These are phyloP conservation scores for Paralvinella palmiformis DNA, from an alignment of 1,140 invertebrate genomes.

Conservation along the genomic window DNA sequence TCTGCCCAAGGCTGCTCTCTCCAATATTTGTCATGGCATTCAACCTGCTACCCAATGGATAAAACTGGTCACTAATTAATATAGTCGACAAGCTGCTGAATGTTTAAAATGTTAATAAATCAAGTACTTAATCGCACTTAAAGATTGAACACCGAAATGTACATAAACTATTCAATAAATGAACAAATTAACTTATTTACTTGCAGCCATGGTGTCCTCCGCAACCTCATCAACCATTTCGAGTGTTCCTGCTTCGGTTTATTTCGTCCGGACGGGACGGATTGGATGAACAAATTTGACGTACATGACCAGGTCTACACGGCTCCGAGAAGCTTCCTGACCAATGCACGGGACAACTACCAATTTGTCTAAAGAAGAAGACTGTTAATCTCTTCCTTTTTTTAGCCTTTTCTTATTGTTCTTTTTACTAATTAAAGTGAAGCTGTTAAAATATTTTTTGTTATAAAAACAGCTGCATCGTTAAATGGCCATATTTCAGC, in stretches of 20 bases:
- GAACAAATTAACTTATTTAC: slow-evolving; percentile 14
- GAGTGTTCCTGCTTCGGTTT: slow-evolving; percentile 56
- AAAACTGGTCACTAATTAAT: background rate
- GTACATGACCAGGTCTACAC: slow-evolving; percentile 34
- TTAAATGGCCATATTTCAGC: no score
- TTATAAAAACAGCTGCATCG: no score
- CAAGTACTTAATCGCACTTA: slow-evolving; percentile 53
- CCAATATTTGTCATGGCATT: background rate
- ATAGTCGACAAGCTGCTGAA: background rate
- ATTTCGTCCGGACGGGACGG: slow-evolving; percentile 61
- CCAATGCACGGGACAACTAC: no score
- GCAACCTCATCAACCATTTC: slow-evolving; percentile 74
- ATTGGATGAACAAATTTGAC: slow-evolving; percentile 57
- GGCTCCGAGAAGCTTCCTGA: no score
- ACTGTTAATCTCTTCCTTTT: no score
- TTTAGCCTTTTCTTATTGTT: no score
- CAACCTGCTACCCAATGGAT: background rate
- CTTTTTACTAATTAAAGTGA: no score
- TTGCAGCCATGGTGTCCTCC: slow-evolving; percentile 63
- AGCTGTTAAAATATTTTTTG: no score
- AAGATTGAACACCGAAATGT: slow-evolving; percentile 60
- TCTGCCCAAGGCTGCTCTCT: no score
- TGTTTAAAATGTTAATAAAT: background rate
- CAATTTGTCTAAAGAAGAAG: no score
- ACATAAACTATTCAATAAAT: background rate